Evolutionary conservation across 1,140 invertebrate genomes (phyloP).

Genomic region (Neoseiulus cucumeris): DNA sequence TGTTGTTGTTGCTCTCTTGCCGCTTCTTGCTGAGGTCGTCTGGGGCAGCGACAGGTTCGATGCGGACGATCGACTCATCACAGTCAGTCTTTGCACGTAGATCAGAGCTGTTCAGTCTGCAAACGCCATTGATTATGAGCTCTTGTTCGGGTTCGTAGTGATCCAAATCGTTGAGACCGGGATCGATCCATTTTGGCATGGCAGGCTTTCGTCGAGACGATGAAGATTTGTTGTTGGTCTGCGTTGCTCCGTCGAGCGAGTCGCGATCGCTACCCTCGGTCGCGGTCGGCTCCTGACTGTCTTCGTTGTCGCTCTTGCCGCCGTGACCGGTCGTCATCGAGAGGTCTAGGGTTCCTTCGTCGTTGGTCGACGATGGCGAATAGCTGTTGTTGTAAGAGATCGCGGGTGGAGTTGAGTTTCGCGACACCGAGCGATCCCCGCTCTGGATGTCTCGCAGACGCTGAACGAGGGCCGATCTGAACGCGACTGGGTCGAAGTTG

Average conservation of each 20-base stretch:
- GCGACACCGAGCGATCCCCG: conserved; percentile 50
- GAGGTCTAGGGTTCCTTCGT: conserved; percentile 38
- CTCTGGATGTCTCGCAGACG: conserved; percentile 48
- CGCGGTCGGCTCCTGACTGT: conserved; percentile 30
- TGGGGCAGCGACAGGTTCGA: not conserved
- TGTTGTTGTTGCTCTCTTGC: conserved; percentile 8
- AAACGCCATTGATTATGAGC: conserved; percentile 7
- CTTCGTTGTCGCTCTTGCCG: conserved; percentile 27
- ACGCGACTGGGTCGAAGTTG: conserved; percentile 67
- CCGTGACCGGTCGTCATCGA: conserved; percentile 38
- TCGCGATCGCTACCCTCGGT: conserved; percentile 14
- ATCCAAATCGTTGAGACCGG: conserved; percentile 38
- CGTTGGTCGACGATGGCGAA: conserved; percentile 17
- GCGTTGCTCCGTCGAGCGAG: conserved; percentile 14
- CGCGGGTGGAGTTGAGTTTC: conserved; percentile 25
- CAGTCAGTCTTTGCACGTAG: not conserved
- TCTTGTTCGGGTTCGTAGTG: not conserved
- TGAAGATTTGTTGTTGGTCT: conserved; percentile 28
- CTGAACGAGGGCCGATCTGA: conserved; percentile 63
- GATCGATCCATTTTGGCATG: conserved; percentile 89
- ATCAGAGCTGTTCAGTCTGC: conserved; percentile 1
- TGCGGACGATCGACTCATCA: conserved; percentile 5
- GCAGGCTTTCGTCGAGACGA: conserved; percentile 61
- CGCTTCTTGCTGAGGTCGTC: conserved; percentile 6
- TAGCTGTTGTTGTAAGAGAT: conserved; percentile 8